Base-by-base conservation (phyloP, 2,888 invertebrate species). In the Rhagophthalmus giganteus region DNA sequence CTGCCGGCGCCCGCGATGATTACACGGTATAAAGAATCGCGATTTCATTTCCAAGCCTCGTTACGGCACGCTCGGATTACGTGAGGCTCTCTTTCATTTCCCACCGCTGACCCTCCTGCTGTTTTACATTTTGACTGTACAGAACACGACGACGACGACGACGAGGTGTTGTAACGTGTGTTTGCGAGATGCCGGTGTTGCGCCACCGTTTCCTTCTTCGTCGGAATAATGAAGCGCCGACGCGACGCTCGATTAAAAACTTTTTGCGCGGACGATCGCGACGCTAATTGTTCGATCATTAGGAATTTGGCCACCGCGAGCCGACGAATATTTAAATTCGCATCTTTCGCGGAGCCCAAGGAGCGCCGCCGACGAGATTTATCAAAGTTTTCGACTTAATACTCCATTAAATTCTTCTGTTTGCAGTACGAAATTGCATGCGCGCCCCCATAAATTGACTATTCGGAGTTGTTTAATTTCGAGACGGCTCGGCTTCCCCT, bases 11-110 rank as follows among this genome's bases (percentile, higher is more conserved):
- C 31, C 37, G 42, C 40, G 31, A 42, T 49, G 48, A 49, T 49
- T 49, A 49, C 41, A 41, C 42, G 49, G 49, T 31, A 42, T 49
- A 49, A 42, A 49, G 41, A 47, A 47, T 47, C 27, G 40, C 28
- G 24, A 40, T 40, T 48, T 34, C 40, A 40, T 40, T 48, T 40
- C 34, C 37, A 48, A 48, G 32, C 40, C 34, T 40, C 30, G 39
- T 34, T 41, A 20, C 13, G 20, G 32, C 30, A 16, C 31, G 32
- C 14, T 46, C 38, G 26, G 46, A 46, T 46, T 38, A 38, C 38
- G 38, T 37, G 12, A 26, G 11, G 28, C 27, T 34, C 35, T 35
- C 44, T 44, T 35, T 41, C 12, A 30, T 30, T 30, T 30, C 11
- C 32, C n/a, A 16, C 20, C 20, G 7, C 20, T 20, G 20, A 20